phyloP scores from a whole-genome alignment of 2,888 invertebrate genomes.

The Hermaeophaga mercurialis region DNA sequence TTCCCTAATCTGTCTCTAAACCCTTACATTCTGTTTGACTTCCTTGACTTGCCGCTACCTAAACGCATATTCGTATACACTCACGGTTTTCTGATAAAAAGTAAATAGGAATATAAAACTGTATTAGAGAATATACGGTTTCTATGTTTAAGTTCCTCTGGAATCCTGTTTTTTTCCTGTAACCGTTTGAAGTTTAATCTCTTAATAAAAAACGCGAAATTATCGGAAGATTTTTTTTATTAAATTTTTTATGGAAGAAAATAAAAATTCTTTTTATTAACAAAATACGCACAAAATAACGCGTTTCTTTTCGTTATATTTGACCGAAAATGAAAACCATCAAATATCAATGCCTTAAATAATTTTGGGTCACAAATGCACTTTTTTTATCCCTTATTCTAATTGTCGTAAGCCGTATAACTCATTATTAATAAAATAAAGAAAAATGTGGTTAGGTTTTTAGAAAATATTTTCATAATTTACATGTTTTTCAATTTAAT shows the following conservation, averaged over 20 bases:
- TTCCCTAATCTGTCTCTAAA: constrained; percentile 11
- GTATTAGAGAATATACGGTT: constrained; percentile 5
- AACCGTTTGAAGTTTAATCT: neutral
- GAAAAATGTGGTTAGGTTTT: too few species aligned
- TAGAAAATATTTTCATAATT: too few species aligned
- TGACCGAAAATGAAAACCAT: too few species aligned
- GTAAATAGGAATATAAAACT: constrained; percentile 11
- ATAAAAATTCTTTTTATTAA: too few species aligned
- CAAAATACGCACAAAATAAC: too few species aligned
- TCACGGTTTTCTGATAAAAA: constrained; percentile 4
- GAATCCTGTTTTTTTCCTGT: neutral
- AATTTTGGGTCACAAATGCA: too few species aligned
- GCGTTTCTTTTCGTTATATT: too few species aligned
- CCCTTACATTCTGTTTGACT: constrained; percentile 13
- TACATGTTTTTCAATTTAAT: too few species aligned
- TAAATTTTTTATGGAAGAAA: constrained; percentile 10
- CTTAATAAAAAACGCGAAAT: constrained; percentile 1
- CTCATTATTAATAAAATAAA: too few species aligned
- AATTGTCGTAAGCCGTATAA: too few species aligned
- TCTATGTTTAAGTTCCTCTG: constrained; percentile 1
- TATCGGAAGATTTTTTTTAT: constrained; percentile 4
- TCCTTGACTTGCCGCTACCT: constrained; percentile 3
- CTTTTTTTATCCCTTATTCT: too few species aligned
- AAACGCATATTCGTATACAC: neutral
- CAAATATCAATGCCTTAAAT: too few species aligned